Conservation (phyloP, 2,797 vertebrate genomes). For the Cryptoblepharus egeriae region DNA sequence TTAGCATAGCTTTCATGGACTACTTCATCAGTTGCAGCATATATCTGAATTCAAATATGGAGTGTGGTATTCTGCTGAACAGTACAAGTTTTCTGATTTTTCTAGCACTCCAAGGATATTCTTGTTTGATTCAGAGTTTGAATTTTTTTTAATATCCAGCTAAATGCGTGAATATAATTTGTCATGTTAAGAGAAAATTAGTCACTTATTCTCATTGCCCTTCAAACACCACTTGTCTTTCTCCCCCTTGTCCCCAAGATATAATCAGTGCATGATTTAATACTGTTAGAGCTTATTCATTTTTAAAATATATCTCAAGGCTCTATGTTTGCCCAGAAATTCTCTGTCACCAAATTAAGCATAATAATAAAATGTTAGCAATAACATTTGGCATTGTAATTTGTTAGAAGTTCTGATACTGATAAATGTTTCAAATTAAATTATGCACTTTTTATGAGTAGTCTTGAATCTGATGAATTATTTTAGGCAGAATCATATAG, state of each 20-base stretch:
- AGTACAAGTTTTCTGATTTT: not conserved
- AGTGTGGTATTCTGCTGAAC: not conserved
- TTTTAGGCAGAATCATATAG: conserved; percentile 19
- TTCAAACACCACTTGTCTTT: not conserved
- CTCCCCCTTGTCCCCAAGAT: not conserved
- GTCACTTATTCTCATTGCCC: conserved; percentile 15
- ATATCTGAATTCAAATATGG: too few species aligned
- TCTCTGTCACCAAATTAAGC: not conserved
- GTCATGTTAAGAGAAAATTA: conserved; percentile 12
- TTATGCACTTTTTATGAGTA: conserved; percentile 41
- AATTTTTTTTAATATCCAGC: not conserved
- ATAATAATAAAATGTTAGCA: not conserved
- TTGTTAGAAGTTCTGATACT: conserved; percentile 37
- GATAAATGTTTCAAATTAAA: conserved; percentile 42
- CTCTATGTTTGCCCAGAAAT: not conserved
- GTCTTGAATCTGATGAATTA: conserved; percentile 17
- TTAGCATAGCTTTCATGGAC: too few species aligned
- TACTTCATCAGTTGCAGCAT: too few species aligned
- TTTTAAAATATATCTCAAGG: not conserved
- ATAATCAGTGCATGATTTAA: not conserved
- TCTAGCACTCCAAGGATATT: not conserved
- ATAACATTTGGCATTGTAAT: conserved; percentile 14
- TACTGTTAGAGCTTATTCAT: not conserved
- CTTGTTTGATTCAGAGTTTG: not conserved
- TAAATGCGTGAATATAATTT: not conserved